These are phyloP conservation scores for Plagodis dolabraria DNA, from an alignment of 2,888 invertebrate species.

Conservation along the genomic window DNA sequence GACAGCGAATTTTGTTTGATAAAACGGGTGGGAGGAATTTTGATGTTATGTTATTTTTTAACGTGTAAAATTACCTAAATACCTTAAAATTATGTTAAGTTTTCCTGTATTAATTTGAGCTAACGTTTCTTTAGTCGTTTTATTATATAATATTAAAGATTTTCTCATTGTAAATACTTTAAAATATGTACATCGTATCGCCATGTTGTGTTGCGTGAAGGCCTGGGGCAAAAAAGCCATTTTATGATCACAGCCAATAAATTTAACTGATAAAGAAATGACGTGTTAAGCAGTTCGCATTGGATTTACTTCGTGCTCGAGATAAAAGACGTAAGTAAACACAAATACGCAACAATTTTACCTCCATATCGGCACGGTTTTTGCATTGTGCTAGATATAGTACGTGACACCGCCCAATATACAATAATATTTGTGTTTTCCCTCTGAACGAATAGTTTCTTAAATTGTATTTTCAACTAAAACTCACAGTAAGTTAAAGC, in stretches of 20 bases:
- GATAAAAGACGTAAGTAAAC: conserved; percentile 29
- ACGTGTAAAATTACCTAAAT: conserved; percentile 2
- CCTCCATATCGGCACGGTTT: too few species aligned
- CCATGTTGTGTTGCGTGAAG: conserved; percentile 35
- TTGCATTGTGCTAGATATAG: too few species aligned
- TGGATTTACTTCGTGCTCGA: conserved; percentile 25
- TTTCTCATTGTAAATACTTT: conserved; percentile 3
- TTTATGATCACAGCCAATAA: conserved; percentile 41
- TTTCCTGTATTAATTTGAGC: background rate
- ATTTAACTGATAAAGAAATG: conserved; percentile 26
- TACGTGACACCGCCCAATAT: too few species aligned
- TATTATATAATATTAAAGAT: conserved; percentile 4
- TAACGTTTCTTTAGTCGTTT: background rate
- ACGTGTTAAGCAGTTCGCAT: conserved; percentile 19
- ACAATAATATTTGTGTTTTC: too few species aligned
- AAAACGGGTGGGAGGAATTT: background rate
- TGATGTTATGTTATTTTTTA: conserved; percentile 1
- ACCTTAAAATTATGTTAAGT: background rate
- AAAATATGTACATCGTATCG: conserved; percentile 3
- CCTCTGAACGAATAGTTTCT: too few species aligned
- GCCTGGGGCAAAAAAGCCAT: conserved; percentile 47
- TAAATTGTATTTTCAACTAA: too few species aligned
- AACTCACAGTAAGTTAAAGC: too few species aligned
- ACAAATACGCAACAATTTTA: background rate
- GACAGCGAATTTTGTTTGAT: background rate